Conservation (phyloP, 1,140 invertebrate species). For the Plodia interpunctella region DNA sequence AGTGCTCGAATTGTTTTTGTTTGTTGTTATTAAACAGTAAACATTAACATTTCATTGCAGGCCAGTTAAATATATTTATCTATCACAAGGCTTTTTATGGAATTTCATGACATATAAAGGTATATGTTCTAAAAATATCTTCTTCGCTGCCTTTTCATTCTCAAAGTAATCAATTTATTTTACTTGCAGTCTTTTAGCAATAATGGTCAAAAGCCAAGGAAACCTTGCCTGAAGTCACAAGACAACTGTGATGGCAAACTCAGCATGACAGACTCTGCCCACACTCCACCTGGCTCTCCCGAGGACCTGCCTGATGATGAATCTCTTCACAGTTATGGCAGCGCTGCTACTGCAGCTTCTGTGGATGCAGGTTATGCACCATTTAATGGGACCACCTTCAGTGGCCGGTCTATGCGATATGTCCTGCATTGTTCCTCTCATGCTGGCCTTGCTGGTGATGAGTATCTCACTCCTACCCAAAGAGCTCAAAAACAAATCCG, state of each 20-base stretch:
- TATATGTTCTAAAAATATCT: no score
- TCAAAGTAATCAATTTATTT: constrained; percentile 7
- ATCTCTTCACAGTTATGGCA: constrained; percentile 86
- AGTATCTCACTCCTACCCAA: constrained; percentile 92
- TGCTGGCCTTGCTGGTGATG: constrained; percentile 83
- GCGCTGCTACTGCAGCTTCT: constrained; percentile 83
- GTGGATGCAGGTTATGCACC: constrained; percentile 89
- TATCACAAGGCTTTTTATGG: no score
- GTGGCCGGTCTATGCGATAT: constrained; percentile 83
- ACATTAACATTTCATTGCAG: no score
- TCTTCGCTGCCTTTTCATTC: no score
- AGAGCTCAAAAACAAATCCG: constrained; percentile 87
- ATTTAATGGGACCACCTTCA: constrained; percentile 88
- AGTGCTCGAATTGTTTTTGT: no score
- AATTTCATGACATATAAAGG: no score
- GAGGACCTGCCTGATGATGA: constrained; percentile 84
- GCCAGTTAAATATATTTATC: no score
- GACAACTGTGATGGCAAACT: constrained; percentile 56
- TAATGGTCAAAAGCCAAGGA: constrained; percentile 54
- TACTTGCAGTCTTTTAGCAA: constrained; percentile 70
- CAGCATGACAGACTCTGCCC: constrained; percentile 63
- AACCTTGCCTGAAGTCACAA: constrained; percentile 57
- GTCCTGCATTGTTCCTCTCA: constrained; percentile 89
- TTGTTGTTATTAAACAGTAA: no score
- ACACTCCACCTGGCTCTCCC: constrained; percentile 80